Base-by-base conservation (phyloP, 2,113 vertebrate genomes). In the Pungitius pungitius region DNA sequence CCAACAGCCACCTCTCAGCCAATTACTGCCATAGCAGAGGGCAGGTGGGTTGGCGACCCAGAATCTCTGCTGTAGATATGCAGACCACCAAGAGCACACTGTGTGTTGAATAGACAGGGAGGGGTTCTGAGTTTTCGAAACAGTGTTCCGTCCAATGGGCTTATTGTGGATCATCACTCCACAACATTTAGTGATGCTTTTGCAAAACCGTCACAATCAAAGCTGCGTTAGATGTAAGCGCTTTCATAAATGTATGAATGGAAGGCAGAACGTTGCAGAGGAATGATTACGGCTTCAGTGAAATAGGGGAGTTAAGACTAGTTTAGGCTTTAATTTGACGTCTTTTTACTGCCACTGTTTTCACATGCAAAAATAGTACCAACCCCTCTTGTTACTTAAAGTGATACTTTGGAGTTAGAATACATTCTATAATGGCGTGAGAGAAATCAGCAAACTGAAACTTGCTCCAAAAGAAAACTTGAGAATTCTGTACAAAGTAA, bases 1-100 rank as follows among this genome's bases (percentile, higher is more conserved):
- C 68, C 72, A 77, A 76, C 73, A 84, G 77, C 73, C 58, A 64
- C 64, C 73, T 84, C 73, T 76, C 72, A 80, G 62, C 22, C 72
- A 63, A 54, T 79, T 75, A 69, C 58, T 57, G 62, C 62, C 42
- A 26, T 24, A 78, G 55, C 49, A 68, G 66, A 60, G 40, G 45
- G 47, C 43, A 37, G 54, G 45, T 0, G 15, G 13, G 49, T 59
- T 47, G 27, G 64, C 22, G 10, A 70, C 45, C 65, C 24, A 22
- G 49, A 67, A 62, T 47, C 61, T 66, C 59, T 33, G 27, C 65
- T 33, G 14, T 55, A 33, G 11, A 60, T 20, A 15, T 33, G 30
- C 8, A 45, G 6, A 13, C 42, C 61, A 11, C 6, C 27, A 24
- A 24, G 27, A 12, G 22, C 49, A 51, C 20, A 22, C 47, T 22